phyloP scores from a whole-genome alignment of 2,113 vertebrate species.

The Xenopus laevis region DNA sequence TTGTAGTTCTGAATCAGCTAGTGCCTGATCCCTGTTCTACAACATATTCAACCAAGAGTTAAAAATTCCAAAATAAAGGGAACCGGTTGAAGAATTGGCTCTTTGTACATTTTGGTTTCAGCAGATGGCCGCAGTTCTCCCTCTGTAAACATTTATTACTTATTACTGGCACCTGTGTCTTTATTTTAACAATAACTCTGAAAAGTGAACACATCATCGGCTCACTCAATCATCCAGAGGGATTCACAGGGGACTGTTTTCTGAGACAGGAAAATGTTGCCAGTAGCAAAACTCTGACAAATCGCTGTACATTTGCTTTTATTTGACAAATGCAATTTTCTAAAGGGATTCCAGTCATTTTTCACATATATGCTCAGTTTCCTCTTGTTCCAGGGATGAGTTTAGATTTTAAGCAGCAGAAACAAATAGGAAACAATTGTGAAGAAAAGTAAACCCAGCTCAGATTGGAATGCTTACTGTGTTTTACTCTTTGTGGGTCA shows the following conservation, averaged over 20 bases:
- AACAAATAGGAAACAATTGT: no score
- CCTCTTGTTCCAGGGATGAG: background rate
- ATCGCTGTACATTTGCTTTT: background rate
- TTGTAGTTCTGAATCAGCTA: no score
- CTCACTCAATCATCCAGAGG: background rate
- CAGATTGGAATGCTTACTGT: no score
- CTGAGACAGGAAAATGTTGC: background rate
- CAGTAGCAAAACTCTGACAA: slow-evolving; percentile 9
- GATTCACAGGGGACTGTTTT: slow-evolving; percentile 5
- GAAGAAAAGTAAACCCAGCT: no score
- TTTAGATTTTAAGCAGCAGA: no score
- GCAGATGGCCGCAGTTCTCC: background rate
- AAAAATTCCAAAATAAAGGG: background rate
- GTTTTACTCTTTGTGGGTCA: no score
- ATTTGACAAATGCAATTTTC: slow-evolving; percentile 12
- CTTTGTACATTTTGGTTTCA: background rate
- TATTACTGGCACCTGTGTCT: background rate
- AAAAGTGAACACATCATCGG: background rate
- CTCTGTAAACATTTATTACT: slow-evolving; percentile 1
- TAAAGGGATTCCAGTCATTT: slow-evolving; percentile 7
- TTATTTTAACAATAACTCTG: slow-evolving; percentile 1
- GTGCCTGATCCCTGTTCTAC: no score
- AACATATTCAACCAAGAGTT: background rate
- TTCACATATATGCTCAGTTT: slow-evolving; percentile 1
- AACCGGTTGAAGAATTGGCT: background rate